phyloP scores from a whole-genome alignment of 1,140 invertebrate genomes.

The Olivierus martensii region DNA sequence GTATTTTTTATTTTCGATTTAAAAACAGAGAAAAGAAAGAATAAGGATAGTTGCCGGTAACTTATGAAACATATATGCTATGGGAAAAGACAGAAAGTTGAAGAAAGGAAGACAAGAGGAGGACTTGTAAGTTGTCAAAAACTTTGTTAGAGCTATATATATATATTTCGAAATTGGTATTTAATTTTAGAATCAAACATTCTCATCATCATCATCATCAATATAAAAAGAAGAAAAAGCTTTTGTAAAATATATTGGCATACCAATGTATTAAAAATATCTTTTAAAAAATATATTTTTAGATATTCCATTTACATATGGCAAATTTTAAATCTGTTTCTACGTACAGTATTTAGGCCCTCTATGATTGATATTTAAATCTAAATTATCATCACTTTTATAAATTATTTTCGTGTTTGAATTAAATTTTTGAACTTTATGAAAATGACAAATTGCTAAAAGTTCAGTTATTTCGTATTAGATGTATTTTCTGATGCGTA shows the following conservation, averaged over 20 bases:
- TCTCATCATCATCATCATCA: neutral
- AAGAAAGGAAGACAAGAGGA: conserved; percentile 11
- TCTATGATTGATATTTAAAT: too few species aligned
- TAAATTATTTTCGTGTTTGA: too few species aligned
- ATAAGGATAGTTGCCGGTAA: neutral
- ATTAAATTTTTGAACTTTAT: too few species aligned
- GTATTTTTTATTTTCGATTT: too few species aligned
- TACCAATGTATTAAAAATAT: neutral
- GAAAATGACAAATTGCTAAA: too few species aligned
- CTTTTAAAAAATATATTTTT: too few species aligned
- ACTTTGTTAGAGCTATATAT: neutral
- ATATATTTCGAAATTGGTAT: neutral
- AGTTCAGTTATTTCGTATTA: too few species aligned
- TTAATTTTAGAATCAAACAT: neutral
- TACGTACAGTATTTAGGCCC: too few species aligned
- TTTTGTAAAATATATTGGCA: neutral
- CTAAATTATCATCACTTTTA: too few species aligned
- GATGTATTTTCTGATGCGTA: too few species aligned
- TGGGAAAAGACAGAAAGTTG: conserved; percentile 15
- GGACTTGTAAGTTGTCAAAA: conserved; percentile 8
- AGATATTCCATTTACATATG: neutral
- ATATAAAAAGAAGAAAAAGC: neutral
- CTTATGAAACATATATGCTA: conserved; percentile 8
- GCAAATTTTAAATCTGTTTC: too few species aligned
- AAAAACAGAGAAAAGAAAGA: too few species aligned